Conservation (phyloP, 1,140 invertebrate genomes). For the Brachionus angularis region DNA sequence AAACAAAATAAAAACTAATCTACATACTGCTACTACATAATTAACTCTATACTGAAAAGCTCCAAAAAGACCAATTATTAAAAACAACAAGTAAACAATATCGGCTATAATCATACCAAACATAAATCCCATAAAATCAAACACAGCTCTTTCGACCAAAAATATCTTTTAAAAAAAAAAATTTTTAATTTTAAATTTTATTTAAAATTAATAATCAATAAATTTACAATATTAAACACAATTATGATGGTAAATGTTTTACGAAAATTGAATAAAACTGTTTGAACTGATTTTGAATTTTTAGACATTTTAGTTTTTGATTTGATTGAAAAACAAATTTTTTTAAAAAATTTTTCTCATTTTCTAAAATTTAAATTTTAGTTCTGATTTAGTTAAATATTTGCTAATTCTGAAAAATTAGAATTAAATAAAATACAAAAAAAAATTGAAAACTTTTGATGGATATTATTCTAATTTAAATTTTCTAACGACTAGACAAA, state of each 20-base stretch:
- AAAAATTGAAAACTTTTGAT: no score
- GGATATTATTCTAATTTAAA: no score
- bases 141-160: constrained; percentile 29
- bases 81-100: constrained; percentile 28
- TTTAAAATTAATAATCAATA: background rate
- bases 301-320: background rate
- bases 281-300: constrained; percentile 7
- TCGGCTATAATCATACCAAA: constrained; percentile 37
- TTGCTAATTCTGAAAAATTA: no score
- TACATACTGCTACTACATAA: constrained; percentile 29
- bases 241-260: constrained; percentile 20
- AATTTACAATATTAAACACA: background rate
- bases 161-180: background rate
- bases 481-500: no score
- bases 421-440: no score
- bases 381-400: no score
- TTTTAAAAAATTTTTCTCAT: no score
- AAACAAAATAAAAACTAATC: no score
- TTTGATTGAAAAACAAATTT: background rate
- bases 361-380: no score
- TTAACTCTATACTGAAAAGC: constrained; percentile 30
- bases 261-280: background rate
- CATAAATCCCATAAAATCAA: constrained; percentile 42
- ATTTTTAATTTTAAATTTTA: background rate
- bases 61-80: constrained; percentile 36